These are phyloP conservation scores for Stictonetta naevosa DNA, from an alignment of 2,113 vertebrate species.

Conservation along the genomic window DNA sequence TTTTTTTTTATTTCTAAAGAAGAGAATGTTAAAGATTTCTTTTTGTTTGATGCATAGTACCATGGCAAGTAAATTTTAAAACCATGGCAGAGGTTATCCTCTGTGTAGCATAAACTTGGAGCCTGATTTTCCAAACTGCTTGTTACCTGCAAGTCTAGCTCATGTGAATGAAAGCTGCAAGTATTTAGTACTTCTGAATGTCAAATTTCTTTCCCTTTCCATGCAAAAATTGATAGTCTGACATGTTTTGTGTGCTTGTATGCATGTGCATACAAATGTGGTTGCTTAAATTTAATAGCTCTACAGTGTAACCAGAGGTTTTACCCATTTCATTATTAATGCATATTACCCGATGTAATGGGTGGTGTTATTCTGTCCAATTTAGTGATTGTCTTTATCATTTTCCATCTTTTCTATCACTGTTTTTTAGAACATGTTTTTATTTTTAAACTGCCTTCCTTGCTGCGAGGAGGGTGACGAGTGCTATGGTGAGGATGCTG, in stretches of 20 bases:
- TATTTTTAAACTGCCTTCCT: background rate
- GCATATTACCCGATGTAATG: background rate
- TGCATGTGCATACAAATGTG: rapidly evolving
- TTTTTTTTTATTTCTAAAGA: background rate
- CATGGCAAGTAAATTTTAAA: background rate
- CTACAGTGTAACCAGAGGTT: background rate
- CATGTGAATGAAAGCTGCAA: background rate
- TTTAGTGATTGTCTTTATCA: background rate
- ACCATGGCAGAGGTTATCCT: background rate
- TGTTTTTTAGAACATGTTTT: background rate
- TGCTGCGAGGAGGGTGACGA: background rate
- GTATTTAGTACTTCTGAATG: background rate
- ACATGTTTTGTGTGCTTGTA: background rate
- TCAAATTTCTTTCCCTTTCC: background rate
- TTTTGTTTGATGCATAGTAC: background rate
- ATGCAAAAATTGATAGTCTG: background rate
- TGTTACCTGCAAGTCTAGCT: background rate
- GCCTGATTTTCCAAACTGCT: background rate
- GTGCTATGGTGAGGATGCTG: background rate
- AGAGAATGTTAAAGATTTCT: background rate
- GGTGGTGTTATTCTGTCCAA: background rate
- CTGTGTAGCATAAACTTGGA: background rate
- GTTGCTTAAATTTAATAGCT: background rate
- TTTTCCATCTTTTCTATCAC: no score
- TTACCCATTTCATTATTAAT: background rate